Evolutionary conservation across 2,888 invertebrate species (phyloP), one percentile per base, ranked within the genome.

Genomic region (Thyatira batis): DNA sequence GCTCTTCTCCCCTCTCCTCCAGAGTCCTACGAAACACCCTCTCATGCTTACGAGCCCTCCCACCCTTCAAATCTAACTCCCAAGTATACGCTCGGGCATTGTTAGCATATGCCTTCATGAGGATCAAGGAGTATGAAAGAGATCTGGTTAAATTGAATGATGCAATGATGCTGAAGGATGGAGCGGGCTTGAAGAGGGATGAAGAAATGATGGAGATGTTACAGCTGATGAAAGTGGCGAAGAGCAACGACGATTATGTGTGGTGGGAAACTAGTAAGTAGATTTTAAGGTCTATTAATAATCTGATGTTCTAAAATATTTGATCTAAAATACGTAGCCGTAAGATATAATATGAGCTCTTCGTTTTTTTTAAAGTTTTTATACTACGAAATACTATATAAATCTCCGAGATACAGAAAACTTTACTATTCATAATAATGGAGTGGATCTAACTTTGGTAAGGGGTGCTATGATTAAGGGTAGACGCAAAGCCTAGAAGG

Each of bases 211-310:
- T 67, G 1, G 79, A 86, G 50, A 60, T 89, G 52, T 50, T 82
- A 59, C 79, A 82, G 13, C 61, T 90, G 17, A 54, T 90, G 28
- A 82, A 81, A 43, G 60, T 89, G 56, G 89, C 87, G 1, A 76
- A 60, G 4, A 78, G 84, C 20, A 85, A 67, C 33, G 80, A 74
- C 1, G 95, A 95, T 51, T 93, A 94, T 69, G 95, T 95, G 69
- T 97, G 97, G 95, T 98, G 98, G 98, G 94, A 94, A 45, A 95
- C 95, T 57, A 94, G 92, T 92, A 27, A 82, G 83, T 84, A 54
- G 6, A 28, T 45, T 43, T 25, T 39, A 28, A 3, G 11, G 10
- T 11, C 10, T 53, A 0, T 54, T n/a, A n/a, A n/a, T n/a, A n/a
- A n/a, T n/a, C n/a, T n/a, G n/a, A n/a, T n/a, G n/a, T n/a, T n/a